Percentiles rank a stretch among this genome's conserved stretches.
Evolutionary conservation across 2,888 invertebrate genomes (phyloP).

Genomic region (Pristionchus arcanus): DNA sequence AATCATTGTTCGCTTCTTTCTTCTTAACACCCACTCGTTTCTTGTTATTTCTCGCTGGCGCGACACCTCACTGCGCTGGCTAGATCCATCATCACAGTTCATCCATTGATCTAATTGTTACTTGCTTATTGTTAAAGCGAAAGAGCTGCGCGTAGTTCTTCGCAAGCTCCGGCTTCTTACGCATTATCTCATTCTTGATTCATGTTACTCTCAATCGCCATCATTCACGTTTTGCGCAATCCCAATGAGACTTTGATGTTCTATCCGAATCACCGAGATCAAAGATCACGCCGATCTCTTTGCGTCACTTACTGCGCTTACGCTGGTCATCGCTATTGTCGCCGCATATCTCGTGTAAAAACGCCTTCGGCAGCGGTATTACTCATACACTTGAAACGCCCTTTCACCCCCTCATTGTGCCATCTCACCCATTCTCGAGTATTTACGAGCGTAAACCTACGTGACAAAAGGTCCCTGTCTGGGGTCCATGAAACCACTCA

Average conservation of each 20-base stretch:
- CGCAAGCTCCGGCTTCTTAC: neutral
- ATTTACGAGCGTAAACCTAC: neutral
- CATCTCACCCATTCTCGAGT: neutral
- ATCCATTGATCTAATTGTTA: neutral
- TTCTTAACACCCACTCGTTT: neutral
- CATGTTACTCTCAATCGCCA: neutral
- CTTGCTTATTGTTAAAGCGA: neutral
- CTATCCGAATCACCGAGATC: neutral
- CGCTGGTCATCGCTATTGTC: neutral
- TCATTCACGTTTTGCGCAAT: too few species aligned
- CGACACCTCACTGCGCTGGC: neutral
- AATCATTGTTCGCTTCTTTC: neutral
- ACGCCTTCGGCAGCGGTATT: neutral
- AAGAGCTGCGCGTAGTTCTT: too few species aligned
- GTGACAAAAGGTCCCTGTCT: neutral
- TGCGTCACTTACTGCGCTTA: neutral
- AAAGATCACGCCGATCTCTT: neutral
- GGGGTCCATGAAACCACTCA: too few species aligned
- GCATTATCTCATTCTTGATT: neutral
- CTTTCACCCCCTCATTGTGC: neutral
- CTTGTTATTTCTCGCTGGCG: neutral
- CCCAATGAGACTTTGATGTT: too few species aligned
- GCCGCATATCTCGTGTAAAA: neutral
- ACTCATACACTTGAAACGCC: slow-evolving; percentile 9
- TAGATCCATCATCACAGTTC: slow-evolving; percentile 29